Evolutionary conservation across 2,113 vertebrate species (phyloP), one percentile per base, ranked within the genome.

Genomic region (Scophthalmus maximus): DNA sequence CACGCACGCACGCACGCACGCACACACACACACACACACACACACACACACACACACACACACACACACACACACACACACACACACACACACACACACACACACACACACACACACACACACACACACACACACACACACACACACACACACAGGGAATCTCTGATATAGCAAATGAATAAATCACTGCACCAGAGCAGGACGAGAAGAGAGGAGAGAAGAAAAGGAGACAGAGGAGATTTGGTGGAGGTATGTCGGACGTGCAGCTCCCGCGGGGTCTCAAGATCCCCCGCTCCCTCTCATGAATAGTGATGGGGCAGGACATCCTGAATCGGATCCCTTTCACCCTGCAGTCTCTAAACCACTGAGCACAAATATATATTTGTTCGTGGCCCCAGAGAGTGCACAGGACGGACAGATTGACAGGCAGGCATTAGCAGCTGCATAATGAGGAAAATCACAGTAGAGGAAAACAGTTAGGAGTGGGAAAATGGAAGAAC

Each of bases 121-220:
- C 2, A 22, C 8, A 5, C 47, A 25, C 20, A 25, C 26, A 29
- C 15, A 12, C 80, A 81, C 76, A 80, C 78, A 71, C 38, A 46
- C 29, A 70, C 59, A 29, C 82, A 63, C 66, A 20, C 85, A 79
- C 83, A 66, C 63, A 18, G 86, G 79, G 79, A 87, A 85, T 86
- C 82, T 90, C 89, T 86, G 79, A 92, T 90, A 83, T 34, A 78
- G 79, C 78, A 81, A 89, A 90, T 90, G 84, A 87, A 89, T 91
- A 89, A 92, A 91, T 89, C 78, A 85, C 72, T 67, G 70, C 69
- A 69, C 67, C 71, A 81, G 76, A 76, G 83, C 75, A 83, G 87
- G 81, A 73, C 55, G 42, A 79, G 72, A 58, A 85, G 76, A 89
- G 79, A 68, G 63, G 50, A 36, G 42, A 79, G 72, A 58, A 85